phyloP scores from a whole-genome alignment of 2,797 vertebrate genomes.

The Dipus sagitta region DNA sequence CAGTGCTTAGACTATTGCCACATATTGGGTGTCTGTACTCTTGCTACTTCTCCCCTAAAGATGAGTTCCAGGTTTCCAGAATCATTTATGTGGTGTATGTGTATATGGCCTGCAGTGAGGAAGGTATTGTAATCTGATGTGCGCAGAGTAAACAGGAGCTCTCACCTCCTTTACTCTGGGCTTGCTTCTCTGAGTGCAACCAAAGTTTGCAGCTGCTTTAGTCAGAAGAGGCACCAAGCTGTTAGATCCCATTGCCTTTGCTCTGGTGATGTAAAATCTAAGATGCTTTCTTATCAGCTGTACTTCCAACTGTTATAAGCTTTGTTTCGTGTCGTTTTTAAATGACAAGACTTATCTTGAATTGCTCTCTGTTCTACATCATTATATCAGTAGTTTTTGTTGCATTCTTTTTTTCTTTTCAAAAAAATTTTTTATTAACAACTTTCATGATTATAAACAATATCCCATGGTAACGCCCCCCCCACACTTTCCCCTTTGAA shows the following conservation, averaged over 20 bases:
- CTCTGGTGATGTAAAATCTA: background rate
- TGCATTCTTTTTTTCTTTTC: background rate
- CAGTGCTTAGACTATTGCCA: background rate
- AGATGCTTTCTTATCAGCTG: conserved; percentile 11
- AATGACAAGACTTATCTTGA: background rate
- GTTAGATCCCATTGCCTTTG: background rate
- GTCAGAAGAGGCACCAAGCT: too few relatives aligned
- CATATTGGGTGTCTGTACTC: background rate
- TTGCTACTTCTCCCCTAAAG: background rate
- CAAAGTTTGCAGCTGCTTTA: background rate
- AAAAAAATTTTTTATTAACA: too few relatives aligned
- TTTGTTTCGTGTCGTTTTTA: conserved; percentile 30
- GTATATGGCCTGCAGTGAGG: background rate
- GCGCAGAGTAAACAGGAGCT: background rate
- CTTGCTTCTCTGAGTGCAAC: background rate
- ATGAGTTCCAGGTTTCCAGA: background rate
- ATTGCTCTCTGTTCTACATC: background rate
- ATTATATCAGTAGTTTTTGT: background rate
- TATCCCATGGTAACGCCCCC: too few relatives aligned
- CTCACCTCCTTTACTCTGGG: background rate
- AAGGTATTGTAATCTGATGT: background rate
- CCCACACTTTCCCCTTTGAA: too few relatives aligned
- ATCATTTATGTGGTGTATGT: background rate
- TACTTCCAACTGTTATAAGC: background rate
- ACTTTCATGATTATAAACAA: too few relatives aligned